Base-by-base conservation (phyloP, 2,797 vertebrate genomes). In the Esox masquinongy region DNA sequence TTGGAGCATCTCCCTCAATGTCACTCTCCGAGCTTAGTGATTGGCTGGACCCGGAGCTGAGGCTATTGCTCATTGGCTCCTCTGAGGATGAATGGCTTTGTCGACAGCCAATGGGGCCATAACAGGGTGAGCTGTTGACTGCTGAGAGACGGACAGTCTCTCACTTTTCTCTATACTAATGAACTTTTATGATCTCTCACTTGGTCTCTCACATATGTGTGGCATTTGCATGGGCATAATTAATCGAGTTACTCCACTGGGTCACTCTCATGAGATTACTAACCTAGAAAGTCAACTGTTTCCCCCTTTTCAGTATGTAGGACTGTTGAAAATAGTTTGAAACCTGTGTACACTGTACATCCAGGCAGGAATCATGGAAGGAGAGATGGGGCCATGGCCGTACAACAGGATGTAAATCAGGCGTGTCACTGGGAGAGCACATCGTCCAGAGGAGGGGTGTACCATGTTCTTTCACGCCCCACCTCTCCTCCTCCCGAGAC, bases 31-130 rank as follows among this genome's bases (percentile, higher is more conserved):
- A 68, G 78, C 73, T n/a, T 47, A 17, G 71, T 84, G 87, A 92
- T 93, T 93, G 92, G 91, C 83, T 80, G 24, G 78, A 79, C 79
- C 78, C 70, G 2, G 79, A 78, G 81, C 76, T 68, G 71, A 26
- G 74, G 67, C 83, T 26, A 76, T 87, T 15, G 71, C 79, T 89
- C 84, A 93, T 91, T 93, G 92, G 93, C 82, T 85, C 78, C 85
- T 82, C 79, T 78, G 88, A 87, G 85, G 83, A 94, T 88, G 85
- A 88, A 92, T 93, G 86, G 83, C 80, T 79, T 64, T 0, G 75
- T 93, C 86, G 34, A 81, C 92, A 91, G 81, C 92, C 93, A 91
- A 94, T 91, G 83, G 64, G 95, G 95, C 92, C 93, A 91, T 77
- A 82, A 89, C 86, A 88, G 91, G 93, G 91, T 95, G 91, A 89